Evolutionary conservation across 35 echinoderm and acorn worm genomes (phyloP), one percentile per base, ranked within the genome.

Genomic region (Lytechinus variegatus): DNA sequence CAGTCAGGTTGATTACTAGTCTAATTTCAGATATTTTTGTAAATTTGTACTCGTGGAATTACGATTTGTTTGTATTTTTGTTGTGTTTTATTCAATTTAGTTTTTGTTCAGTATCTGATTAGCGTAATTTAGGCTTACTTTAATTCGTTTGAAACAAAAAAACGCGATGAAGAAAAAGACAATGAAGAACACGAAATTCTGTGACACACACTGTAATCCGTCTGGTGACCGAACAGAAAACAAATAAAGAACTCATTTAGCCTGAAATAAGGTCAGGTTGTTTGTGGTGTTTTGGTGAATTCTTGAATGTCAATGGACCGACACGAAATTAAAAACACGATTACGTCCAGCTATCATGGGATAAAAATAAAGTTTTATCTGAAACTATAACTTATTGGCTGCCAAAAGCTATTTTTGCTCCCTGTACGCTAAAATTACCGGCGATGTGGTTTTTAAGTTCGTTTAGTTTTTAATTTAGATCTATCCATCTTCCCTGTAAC

Each of bases 261-360:
- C 19, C 66, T 79, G 66, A 79, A 79, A 79, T 79, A 19, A 79
- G 21, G 66, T 24, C 3, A 79, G 6, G 19, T 24, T 24, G 66
- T 79, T 79, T 79, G 66, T 79, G 66, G 66, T 79, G 66, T 79
- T 79, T 79, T 79, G 66, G 6, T 79, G 66, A 79, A 79, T 79
- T 79, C 66, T 79, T 79, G 66, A 24, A 79, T 79, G 66, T 79
- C 66, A 79, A 79, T n/a, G 66, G n/a, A 79, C 66, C 66, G 66
- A n/a, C 66, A 79, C 66, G 66, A 24, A 79, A 79, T 79, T 79
- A 79, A 79, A 79, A 79, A 79, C 66, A 79, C 66, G 66, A 79
- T 79, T 79, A 79, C 24, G 14, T 79, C 13, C 14, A 79, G 24
- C 66, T 79, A 79, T 79, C 66, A 79, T 79, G 66, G 66, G 66